Evolutionary conservation across 2,888 invertebrate genomes (phyloP).

Genomic region (Agonopterix heracliana): DNA sequence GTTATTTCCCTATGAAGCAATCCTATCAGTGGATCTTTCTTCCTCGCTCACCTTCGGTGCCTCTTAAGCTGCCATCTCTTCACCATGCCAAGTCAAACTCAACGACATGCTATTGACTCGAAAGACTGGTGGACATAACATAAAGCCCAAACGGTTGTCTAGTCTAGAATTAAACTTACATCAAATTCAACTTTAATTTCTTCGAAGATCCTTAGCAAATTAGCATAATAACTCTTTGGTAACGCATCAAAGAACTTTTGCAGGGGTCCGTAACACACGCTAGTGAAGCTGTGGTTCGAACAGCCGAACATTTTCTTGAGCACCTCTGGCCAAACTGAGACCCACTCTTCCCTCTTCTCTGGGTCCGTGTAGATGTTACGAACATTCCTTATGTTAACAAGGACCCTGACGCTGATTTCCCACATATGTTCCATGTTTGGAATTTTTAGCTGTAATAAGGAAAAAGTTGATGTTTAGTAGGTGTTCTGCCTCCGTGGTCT

Average conservation of each 20-base stretch:
- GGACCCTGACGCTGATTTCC: constrained; percentile 76
- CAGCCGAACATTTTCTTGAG: constrained; percentile 78
- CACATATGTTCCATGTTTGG: constrained; percentile 79
- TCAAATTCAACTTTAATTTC: constrained; percentile 78
- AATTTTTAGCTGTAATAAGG: constrained; percentile 70
- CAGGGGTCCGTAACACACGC: constrained; percentile 78
- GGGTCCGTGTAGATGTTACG: constrained; percentile 80
- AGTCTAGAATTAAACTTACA: constrained; percentile 38
- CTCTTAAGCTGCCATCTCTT: too few species aligned
- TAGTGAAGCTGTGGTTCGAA: constrained; percentile 81
- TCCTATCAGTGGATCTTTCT: too few species aligned
- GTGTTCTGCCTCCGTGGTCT: too few species aligned
- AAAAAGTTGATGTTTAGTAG: neutral
- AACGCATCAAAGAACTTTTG: constrained; percentile 77
- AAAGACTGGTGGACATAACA: too few species aligned
- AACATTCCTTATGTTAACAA: constrained; percentile 78
- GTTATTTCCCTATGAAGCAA: too few species aligned
- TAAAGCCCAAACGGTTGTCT: too few species aligned
- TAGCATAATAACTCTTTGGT: constrained; percentile 73
- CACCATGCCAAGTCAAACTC: too few species aligned
- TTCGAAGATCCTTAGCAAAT: constrained; percentile 69
- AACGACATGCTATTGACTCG: too few species aligned
- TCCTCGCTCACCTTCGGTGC: too few species aligned
- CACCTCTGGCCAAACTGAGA: constrained; percentile 79
- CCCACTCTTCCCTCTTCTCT: constrained; percentile 77